These are phyloP conservation scores for Rhodophaea formosa DNA, from an alignment of 2,888 invertebrate genomes.

Conservation along the genomic window DNA sequence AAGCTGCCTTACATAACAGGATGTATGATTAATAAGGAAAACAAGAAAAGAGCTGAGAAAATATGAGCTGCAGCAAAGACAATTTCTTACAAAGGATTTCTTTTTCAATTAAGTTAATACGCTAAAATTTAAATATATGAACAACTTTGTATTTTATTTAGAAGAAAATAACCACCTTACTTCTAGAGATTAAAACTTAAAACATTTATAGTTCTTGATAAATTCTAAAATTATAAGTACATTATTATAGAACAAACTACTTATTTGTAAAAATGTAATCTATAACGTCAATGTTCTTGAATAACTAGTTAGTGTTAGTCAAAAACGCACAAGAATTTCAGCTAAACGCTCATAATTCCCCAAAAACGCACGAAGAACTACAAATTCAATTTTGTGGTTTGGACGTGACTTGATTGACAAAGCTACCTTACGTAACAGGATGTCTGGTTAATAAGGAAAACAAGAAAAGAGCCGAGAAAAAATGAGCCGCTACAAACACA, in stretches of 20 bases:
- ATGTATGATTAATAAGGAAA: background rate
- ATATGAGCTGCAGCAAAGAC: background rate
- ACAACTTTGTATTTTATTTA: too few species aligned
- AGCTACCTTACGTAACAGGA: background rate
- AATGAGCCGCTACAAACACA: background rate
- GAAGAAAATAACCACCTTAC: too few species aligned
- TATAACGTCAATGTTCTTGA: too few species aligned
- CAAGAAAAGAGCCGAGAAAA: background rate
- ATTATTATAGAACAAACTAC: too few species aligned
- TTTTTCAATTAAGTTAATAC: too few species aligned
- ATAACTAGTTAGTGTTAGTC: too few species aligned
- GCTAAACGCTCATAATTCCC: background rate
- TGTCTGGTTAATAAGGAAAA: background rate
- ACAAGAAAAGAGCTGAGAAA: background rate
- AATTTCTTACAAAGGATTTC: background rate
- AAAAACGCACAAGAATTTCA: background rate
- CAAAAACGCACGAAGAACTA: background rate
- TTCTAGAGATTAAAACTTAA: too few species aligned
- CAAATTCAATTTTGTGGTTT: background rate
- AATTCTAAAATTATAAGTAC: too few species aligned
- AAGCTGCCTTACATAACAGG: background rate
- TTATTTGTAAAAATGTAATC: too few species aligned
- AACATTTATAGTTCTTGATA: too few species aligned
- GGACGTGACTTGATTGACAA: background rate
- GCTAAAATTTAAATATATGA: too few species aligned